Evolutionary conservation across 2,113 vertebrate species (phyloP).

Genomic region (Xiphorhynchus elegans): DNA sequence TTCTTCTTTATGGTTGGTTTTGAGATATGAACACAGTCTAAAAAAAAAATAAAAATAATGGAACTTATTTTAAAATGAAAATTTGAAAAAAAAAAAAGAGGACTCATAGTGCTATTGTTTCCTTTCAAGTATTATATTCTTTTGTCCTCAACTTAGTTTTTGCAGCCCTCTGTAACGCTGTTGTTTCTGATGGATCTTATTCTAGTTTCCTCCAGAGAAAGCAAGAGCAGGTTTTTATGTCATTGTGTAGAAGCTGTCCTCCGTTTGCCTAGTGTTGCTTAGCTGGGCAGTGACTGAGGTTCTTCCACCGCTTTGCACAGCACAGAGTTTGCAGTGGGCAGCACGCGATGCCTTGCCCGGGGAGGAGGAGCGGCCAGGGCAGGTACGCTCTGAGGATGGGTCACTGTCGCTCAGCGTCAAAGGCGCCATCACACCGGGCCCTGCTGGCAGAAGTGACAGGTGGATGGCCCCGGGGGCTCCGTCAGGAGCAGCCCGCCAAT

Average conservation of each 20-base stretch:
- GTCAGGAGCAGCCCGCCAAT: neutral
- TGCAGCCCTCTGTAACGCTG: neutral
- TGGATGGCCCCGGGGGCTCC: neutral
- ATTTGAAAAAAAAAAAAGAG: neutral
- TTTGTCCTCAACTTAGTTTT: neutral
- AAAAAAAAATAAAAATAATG: neutral
- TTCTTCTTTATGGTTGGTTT: neutral
- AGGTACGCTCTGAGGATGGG: neutral
- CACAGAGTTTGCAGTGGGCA: rapidly evolving
- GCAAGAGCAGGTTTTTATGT: neutral
- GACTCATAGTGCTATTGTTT: neutral
- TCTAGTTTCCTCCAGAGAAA: neutral
- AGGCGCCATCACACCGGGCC: neutral
- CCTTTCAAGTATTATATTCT: neutral
- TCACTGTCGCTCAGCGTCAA: neutral
- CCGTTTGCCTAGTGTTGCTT: neutral
- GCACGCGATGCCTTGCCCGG: neutral
- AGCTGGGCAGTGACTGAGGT: neutral
- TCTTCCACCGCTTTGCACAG: neutral
- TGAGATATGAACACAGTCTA: neutral
- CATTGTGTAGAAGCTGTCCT: neutral
- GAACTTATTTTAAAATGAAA: neutral
- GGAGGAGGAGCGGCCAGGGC: neutral
- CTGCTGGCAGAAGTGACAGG: constrained; percentile 43
- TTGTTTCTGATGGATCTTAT: neutral